Evolutionary conservation across 2,797 vertebrate genomes (phyloP).

Genomic region (Anguilla marmorata): DNA sequence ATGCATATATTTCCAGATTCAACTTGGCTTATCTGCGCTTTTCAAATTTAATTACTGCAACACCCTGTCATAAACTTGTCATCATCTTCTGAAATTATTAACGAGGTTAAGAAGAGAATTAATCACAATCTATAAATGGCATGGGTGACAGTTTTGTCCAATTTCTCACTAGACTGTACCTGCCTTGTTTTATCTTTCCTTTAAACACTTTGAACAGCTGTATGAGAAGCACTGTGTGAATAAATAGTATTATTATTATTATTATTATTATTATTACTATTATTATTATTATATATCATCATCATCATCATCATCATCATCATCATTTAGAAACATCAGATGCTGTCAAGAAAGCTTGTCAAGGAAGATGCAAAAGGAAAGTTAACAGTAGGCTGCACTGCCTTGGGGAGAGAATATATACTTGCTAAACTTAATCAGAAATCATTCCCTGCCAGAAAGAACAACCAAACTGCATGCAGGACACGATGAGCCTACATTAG

Average conservation of each 20-base stretch:
- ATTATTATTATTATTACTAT: background rate
- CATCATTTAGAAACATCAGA: background rate
- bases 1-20: background rate
- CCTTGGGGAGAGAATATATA: slow-evolving; percentile 69
- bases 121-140: background rate
- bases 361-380: slow-evolving; percentile 39
- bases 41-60: background rate
- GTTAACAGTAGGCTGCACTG: slow-evolving; percentile 52
- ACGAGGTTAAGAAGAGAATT: background rate
- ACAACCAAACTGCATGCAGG: slow-evolving; percentile 56
- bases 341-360: background rate
- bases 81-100: background rate
- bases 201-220: background rate
- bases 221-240: background rate
- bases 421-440: slow-evolving; percentile 78
- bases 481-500: slow-evolving; percentile 75
- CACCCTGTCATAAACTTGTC: background rate
- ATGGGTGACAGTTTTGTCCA: background rate
- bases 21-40: background rate
- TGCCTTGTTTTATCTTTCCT: background rate
- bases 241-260: background rate
- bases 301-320: background rate
- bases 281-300: too few relatives aligned
- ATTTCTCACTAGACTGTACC: background rate
- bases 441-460: slow-evolving; percentile 76